Base-by-base conservation (phyloP, 2,797 vertebrate species). In the Poeciliopsis presidionis region DNA sequence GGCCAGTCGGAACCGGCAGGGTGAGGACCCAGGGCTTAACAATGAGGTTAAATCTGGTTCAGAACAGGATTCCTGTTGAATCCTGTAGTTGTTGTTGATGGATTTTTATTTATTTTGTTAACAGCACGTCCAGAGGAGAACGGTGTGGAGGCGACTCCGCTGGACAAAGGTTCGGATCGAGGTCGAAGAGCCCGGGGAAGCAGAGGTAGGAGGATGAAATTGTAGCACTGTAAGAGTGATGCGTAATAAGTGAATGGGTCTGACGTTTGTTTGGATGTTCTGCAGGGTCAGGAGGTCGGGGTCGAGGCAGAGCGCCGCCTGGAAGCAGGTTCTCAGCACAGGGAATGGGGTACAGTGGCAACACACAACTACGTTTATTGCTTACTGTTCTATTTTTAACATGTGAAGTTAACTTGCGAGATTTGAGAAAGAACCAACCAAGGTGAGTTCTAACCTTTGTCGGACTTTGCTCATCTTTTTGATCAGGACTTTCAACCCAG, bases 401-500 rank as follows among this genome's bases (percentile, higher is more conserved):
- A 20, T 25, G 25, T 59, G 28, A 43, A 20, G n/a, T 20, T 7
- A 22, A 71, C 36, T 61, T 67, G 14, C 14, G 33, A 43, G n/a
- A 36, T 46, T 14, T 43, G 28, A 9, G 61, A 47, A 70, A 45
- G 13, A 30, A 36, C 78, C 3, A 39, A 20, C 2, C 20, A 22
- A 41, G 45, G 30, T 2, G 49, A n/a, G 55, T 41, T 63, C 67
- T 53, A 36, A 30, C 14, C 51, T 41, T 20, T n/a, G 30, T 57
- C 2, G n/a, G 30, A n/a, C 22, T 14, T 20, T 0, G 25, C 2
- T 72, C 43, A 18, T 72, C 36, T 53, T 20, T 78, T 14, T 51
- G 49, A 39, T 5, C 87, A 99, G 98, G 91, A 98, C 96, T 80
- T 99, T 99, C 93, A 98, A 99, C 89, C 97, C 97, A 84, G 97